Evolutionary conservation across 2,797 vertebrate genomes (phyloP), one percentile per base, ranked within the genome.

Genomic region (Columba guinea): DNA sequence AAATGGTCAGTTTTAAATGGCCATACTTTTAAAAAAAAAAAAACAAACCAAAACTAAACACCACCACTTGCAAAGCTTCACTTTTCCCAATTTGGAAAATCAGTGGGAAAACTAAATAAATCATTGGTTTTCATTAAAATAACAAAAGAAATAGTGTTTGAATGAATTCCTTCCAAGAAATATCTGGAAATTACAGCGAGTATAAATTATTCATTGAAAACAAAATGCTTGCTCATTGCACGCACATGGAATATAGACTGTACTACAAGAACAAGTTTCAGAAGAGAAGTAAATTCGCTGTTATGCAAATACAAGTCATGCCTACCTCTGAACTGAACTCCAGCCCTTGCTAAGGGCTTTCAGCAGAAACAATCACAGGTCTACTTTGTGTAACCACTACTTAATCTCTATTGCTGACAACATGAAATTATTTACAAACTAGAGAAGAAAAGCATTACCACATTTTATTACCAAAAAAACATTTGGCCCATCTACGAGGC

Each of bases 341-440:
- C 23, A 71, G 0, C 3, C 22, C 15, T 15, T 46, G 18, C 34
- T 41, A 46, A 0, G 1, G 32, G 24, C 20, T 59, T 70, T 67
- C 84, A 39, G 20, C 2, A 55, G 62, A 79, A 84, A 79, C 30
- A 15, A 14, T 52, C 62, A n/a, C 1, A 67, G 27, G 32, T 34
- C 44, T 82, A 13, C 17, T 71, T 49, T 35, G 39, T 13, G 11
- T 17, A 81, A 65, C 32, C 41, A 60, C 35, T 51, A 60, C 49
- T 26, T 37, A 53, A 76, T 7, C 46, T 77, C 63, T 80, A 48
- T 2, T 70, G 30, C 13, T 71, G 16, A 27, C 5, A 80, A 41
- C 2, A 5, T 24, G 9, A 76, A 28, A 70, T 60, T 52, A 75
- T 44, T 90, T 81, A 69, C 4, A 65, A 75, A 68, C 2, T 58